Evolutionary conservation across 2,113 vertebrate species (phyloP), one percentile per base, ranked within the genome.

Genomic region (Climacteris rufus): DNA sequence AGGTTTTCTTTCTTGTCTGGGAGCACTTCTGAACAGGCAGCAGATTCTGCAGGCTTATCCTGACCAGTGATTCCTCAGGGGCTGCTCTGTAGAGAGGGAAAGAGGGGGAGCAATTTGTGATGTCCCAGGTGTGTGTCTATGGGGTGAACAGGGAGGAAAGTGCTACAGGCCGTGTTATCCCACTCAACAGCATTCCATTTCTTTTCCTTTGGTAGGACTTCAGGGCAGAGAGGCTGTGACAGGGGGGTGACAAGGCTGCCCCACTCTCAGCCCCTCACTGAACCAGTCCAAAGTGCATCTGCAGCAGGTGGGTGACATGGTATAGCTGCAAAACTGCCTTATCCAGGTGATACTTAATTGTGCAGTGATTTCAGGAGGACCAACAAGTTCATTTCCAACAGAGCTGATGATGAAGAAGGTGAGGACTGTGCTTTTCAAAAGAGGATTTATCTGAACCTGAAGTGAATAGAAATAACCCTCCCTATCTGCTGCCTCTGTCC

Each of bases 231-330:
- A 47, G 53, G 68, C 30, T 47, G 16, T 60, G 28, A 7, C 22
- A 44, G 2, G 8, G 35, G 59, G 37, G n/a, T 2, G 6, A 54
- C 19, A 20, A n/a, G 15, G 28, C 75, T 75, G 79, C 20, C 35
- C 15, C 60, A 25, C 10, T 10, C 14, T 30, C 16, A 1, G 21
- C 31, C 47, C 64, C 37, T 59, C 5, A 10, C 45, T 4, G 14
- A 71, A 30, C n/a, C 21, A 7, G 25, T 40, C 47, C 10, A 2
- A 28, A 9, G 9, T 2, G 0, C 5, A 6, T 13, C 0, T 20
- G 22, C 78, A 83, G 47, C 22, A 74, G 52, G 16, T 30, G 42
- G 23, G 5, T 49, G 60, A 37, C 31, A 49, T 0, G 33, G 18
- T 21, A 14, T 0, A 6, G 30, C 52, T 77, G 40, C 79, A 79